Conservation (phyloP, 35 echinoderm and acorn worm species). For the Amphiura filiformis region DNA sequence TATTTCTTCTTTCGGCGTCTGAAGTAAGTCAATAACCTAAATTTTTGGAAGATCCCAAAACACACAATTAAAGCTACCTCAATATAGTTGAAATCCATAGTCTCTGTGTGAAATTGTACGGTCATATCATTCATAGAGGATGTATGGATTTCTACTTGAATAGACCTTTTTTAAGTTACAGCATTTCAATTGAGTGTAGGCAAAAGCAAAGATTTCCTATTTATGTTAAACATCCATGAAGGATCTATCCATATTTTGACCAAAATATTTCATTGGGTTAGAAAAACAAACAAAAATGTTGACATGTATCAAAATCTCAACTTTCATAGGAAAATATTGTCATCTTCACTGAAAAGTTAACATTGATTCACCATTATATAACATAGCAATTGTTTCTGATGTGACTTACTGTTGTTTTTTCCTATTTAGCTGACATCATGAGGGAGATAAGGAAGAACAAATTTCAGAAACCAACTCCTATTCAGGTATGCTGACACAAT, state of each 20-base stretch:
- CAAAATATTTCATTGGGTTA: too few species aligned
- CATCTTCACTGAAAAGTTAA: neutral
- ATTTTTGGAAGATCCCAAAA: neutral
- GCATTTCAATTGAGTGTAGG: too few species aligned
- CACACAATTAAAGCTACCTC: too few species aligned
- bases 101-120: neutral
- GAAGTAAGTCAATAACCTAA: neutral
- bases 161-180: too few species aligned
- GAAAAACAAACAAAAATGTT: too few species aligned
- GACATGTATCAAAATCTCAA: neutral
- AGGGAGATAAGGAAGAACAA: slow-evolving; percentile 86
- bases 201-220: too few species aligned
- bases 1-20: neutral
- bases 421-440: slow-evolving; percentile 76
- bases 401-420: neutral
- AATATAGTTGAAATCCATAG: neutral
- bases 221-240: too few species aligned
- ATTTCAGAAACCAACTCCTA: slow-evolving; percentile 83
- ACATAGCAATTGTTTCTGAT: neutral
- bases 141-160: too few species aligned
- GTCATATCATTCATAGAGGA: too few species aligned
- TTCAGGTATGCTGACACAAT: slow-evolving; percentile 84
- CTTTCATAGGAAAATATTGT: neutral
- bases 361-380: neutral
- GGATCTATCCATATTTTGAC: too few species aligned